phyloP scores from a whole-genome alignment of 2,113 vertebrate genomes.

The Aix galericulata region DNA sequence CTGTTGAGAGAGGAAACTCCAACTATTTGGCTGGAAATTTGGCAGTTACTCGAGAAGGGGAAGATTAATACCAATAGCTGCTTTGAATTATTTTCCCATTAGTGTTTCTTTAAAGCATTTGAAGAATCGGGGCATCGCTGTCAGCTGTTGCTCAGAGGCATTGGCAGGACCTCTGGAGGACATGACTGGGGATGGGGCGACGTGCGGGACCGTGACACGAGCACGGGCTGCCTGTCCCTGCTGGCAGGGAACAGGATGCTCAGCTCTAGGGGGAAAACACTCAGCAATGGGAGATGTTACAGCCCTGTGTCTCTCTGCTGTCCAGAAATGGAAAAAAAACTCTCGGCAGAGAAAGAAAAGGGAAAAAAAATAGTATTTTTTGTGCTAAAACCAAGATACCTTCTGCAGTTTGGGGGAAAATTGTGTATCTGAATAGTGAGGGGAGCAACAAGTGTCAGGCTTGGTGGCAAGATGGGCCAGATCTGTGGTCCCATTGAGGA shows the following conservation, averaged over 20 bases:
- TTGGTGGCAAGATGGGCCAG: neutral
- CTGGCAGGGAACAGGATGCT: neutral
- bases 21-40: neutral
- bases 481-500: neutral
- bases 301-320: neutral
- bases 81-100: conserved; percentile 25
- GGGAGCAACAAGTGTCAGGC: neutral
- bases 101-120: neutral
- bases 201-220: neutral
- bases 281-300: neutral
- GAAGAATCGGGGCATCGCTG: neutral
- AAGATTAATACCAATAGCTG: neutral
- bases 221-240: neutral
- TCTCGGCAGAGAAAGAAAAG: neutral
- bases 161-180: conserved; percentile 23
- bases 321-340: neutral
- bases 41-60: neutral
- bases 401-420: neutral
- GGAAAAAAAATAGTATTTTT: neutral
- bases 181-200: neutral
- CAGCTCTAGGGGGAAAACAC: neutral
- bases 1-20: neutral
- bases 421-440: neutral
- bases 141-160: neutral
- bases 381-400: neutral